Conservation (phyloP, 1,140 invertebrate species). For the Bombyx mandarina region DNA sequence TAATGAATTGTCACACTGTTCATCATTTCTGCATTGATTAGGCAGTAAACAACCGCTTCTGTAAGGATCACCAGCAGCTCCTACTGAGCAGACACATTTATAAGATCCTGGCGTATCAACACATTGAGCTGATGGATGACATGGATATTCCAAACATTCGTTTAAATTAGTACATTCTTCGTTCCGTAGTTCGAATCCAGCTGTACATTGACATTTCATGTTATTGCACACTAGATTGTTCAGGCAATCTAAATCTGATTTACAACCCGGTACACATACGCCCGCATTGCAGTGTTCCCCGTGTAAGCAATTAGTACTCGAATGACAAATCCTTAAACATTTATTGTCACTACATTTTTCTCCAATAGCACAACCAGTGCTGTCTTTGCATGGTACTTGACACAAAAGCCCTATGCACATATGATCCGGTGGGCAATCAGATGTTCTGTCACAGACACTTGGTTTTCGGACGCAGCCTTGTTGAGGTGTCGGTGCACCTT, state of each 20-base stretch:
- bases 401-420: constrained; percentile 83
- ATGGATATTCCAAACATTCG: constrained; percentile 85
- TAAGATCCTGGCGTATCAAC: constrained; percentile 86
- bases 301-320: constrained; percentile 88
- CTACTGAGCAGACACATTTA: constrained; percentile 82
- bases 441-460: constrained; percentile 73
- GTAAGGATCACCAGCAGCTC: constrained; percentile 85
- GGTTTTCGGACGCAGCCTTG: constrained; percentile 88
- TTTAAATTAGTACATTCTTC: constrained; percentile 83
- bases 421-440: constrained; percentile 80
- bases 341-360: constrained; percentile 85
- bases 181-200: constrained; percentile 78
- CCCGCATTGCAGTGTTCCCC: constrained; percentile 90
- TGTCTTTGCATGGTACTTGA: constrained; percentile 80
- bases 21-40: constrained; percentile 78
- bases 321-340: constrained; percentile 89
- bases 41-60: constrained; percentile 80
- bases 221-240: constrained; percentile 84
- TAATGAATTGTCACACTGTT: constrained; percentile 80
- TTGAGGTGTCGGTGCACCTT: constrained; percentile 88
- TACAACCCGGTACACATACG: constrained; percentile 86
- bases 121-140: constrained; percentile 84
- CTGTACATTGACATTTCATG: constrained; percentile 83
- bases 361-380: constrained; percentile 82
- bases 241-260: constrained; percentile 84